Percentiles rank a stretch among this genome's conserved stretches.
These are phyloP conservation scores for Gymnobelideus leadbeateri DNA, from an alignment of 2,113 vertebrate genomes.

Conservation along the genomic window DNA sequence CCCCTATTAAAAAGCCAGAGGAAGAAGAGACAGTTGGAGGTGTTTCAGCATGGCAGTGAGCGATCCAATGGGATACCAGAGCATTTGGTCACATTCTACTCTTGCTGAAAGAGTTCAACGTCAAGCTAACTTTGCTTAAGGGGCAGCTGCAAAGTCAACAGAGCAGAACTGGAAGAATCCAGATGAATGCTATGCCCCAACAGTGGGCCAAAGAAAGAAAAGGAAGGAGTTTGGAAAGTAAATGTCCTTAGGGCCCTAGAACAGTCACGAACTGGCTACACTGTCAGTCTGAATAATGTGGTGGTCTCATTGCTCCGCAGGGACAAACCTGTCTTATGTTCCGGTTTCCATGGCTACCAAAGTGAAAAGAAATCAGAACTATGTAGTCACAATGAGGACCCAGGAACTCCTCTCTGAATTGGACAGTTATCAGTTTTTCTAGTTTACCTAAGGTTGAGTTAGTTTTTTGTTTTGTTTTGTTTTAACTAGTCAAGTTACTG, in stretches of 20 bases:
- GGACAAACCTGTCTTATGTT: neutral
- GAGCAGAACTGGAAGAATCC: neutral
- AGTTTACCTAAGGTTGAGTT: slow-evolving; percentile 12
- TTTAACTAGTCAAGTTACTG: neutral
- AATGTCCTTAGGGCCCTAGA: no score
- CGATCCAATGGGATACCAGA: neutral
- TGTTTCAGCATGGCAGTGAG: neutral
- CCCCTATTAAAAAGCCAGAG: neutral
- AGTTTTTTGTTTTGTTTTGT: slow-evolving; percentile 13
- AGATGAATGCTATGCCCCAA: neutral
- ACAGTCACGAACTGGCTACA: neutral
- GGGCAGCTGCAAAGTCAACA: neutral
- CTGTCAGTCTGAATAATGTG: no score
- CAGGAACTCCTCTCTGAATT: neutral
- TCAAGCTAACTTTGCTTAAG: neutral
- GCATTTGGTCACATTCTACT: neutral
- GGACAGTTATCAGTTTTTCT: slow-evolving; percentile 66
- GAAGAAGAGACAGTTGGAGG: neutral
- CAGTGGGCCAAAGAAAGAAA: neutral
- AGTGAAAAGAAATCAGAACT: neutral
- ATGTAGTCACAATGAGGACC: neutral
- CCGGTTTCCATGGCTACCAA: neutral
- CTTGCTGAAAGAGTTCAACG: neutral
- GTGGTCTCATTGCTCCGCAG: neutral
- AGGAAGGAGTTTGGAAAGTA: neutral